Conservation (phyloP, 2,113 vertebrate genomes). For the Fukomys damarensis region DNA sequence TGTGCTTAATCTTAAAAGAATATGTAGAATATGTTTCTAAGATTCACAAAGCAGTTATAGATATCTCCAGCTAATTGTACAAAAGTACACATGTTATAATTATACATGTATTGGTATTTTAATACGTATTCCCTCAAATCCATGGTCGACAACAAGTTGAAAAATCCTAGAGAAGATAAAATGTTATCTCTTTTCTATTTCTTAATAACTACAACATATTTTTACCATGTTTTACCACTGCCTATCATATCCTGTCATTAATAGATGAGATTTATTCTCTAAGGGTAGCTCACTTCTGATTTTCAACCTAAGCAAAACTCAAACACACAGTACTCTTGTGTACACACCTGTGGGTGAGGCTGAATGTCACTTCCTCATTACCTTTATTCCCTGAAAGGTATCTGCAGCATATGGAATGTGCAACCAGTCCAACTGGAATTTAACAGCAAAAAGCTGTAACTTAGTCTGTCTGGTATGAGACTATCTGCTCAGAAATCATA, state of each 20-base stretch:
- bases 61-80: background rate
- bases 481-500: constrained; percentile 45
- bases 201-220: background rate
- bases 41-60: background rate
- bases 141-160: background rate
- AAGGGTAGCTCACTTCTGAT: background rate
- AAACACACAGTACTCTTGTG: background rate
- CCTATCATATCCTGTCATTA: background rate
- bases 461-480: background rate
- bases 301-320: constrained; percentile 54
- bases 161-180: background rate
- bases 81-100: constrained; percentile 18
- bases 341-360: constrained; percentile 54
- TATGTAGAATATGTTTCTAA: background rate
- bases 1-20: constrained; percentile 55
- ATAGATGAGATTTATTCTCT: constrained; percentile 3
- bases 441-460: constrained; percentile 14
- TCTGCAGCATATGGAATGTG: background rate
- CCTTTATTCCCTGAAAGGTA: constrained; percentile 54
- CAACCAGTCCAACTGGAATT: constrained; percentile 69
- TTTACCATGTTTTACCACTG: constrained; percentile 11
- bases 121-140: background rate
- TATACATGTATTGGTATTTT: background rate
- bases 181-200: constrained; percentile 11
- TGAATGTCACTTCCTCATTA: constrained; percentile 65